A percentile compares a stretch with the other conserved stretches of the same genome.
phyloP scores from a whole-genome alignment of 1,140 invertebrate species.

The Aphidius ervi region DNA sequence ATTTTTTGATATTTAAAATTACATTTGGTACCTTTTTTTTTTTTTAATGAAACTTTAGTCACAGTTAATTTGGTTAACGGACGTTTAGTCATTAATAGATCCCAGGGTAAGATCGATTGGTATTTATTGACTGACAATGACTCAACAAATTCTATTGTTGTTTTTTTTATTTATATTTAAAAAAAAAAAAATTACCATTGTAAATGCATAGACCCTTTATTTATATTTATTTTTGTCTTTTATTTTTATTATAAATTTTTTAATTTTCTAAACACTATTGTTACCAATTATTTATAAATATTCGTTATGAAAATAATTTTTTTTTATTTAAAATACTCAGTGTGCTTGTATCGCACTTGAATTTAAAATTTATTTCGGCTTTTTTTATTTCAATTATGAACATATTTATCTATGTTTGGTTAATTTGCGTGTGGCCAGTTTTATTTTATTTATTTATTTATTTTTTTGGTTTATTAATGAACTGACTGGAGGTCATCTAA shows the following conservation, averaged over 20 bases:
- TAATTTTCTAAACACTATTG: not conserved
- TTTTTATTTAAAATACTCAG: too few relatives aligned
- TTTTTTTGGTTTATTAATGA: conserved; percentile 45
- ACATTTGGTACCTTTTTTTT: not conserved
- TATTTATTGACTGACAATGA: conserved; percentile 51
- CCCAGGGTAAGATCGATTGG: conserved; percentile 44
- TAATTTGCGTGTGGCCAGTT: conserved; percentile 42
- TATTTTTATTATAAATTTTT: not conserved
- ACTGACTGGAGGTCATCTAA: conserved; percentile 41
- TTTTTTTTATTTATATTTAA: not conserved
- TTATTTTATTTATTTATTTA: too few relatives aligned
- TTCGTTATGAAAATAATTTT: too few relatives aligned
- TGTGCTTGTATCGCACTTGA: too few relatives aligned
- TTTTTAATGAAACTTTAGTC: conserved; percentile 48
- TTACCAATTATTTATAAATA: not conserved
- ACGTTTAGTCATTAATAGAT: conserved; percentile 49
- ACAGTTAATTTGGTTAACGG: conserved; percentile 52
- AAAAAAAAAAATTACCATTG: too few relatives aligned
- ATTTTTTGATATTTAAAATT: not conserved
- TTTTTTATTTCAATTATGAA: too few relatives aligned
- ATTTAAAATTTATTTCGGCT: too few relatives aligned
- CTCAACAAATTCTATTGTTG: conserved; percentile 38
- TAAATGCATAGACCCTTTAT: not conserved
- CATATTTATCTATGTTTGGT: not conserved
- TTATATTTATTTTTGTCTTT: conserved; percentile 2